Evolutionary conservation across 2,113 vertebrate genomes (phyloP).

Genomic region (Elachura formosa): DNA sequence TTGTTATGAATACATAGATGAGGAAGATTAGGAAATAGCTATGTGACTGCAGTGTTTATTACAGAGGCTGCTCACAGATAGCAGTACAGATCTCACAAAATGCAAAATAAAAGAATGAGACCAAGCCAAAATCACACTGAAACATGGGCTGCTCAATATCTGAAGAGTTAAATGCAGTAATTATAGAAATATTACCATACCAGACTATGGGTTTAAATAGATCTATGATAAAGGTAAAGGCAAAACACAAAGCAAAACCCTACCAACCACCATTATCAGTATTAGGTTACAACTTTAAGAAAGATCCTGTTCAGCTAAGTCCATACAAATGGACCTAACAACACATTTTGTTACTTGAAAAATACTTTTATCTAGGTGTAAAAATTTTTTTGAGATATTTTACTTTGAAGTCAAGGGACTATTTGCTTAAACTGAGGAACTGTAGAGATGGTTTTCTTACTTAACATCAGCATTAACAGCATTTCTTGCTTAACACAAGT

Average conservation of each 20-base stretch:
- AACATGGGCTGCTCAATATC: not conserved
- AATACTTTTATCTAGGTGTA: not conserved
- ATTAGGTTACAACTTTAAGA: not conserved
- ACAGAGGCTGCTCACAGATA: not conserved
- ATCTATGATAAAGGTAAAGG: not conserved
- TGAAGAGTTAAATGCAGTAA: not conserved
- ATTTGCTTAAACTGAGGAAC: not conserved
- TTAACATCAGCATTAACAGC: not conserved
- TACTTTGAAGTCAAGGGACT: not conserved
- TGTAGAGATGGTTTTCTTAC: not conserved
- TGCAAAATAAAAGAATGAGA: not conserved
- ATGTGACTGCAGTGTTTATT: not conserved
- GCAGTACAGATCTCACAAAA: not conserved
- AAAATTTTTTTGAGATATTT: not conserved
- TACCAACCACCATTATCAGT: not conserved
- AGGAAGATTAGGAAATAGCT: not conserved
- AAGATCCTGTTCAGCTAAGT: not conserved
- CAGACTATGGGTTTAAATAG: not conserved
- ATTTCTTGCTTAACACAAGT: not conserved
- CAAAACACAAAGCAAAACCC: not conserved
- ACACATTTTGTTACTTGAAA: not conserved
- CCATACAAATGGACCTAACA: not conserved
- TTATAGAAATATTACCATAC: not conserved
- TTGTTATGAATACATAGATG: not conserved
- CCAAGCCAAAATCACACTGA: not conserved